Base-by-base conservation (phyloP, 2,113 vertebrate species). In the Struthio camelus region DNA sequence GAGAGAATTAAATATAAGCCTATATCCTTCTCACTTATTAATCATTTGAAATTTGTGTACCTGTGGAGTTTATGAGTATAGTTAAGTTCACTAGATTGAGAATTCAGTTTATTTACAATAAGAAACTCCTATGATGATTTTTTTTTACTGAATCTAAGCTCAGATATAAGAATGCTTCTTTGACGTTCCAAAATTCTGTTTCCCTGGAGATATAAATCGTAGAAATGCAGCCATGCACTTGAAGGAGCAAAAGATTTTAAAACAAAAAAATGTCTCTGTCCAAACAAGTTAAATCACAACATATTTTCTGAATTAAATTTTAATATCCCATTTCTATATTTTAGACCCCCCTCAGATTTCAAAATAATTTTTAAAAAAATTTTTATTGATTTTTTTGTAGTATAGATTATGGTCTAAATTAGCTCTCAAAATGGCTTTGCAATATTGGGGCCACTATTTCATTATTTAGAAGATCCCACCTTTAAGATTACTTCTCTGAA, bases 261-360 rank as follows among this genome's bases (percentile, higher is more conserved):
- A 65, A 10, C 17, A 46, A 2, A 44, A n/a, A 0, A 17, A 46
- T 30, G 1, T 38, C 5, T 73, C 19, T 23, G 6, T 38, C 4
- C 6, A 59, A 79, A 36, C 51, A 34, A 62, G 23, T 48, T 51
- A 82, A 92, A 81, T 51, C 15, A 75, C 2, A 76, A 53, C 66
- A 73, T 0, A 8, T 76, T 78, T 80, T 7, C 30, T 85, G 9
- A 94, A 89, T 25, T 73, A 28, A 90, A 32, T 32, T 42, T 20
- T 32, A 70, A 79, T 51, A 14, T 65, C 6, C n/a, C 8, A 25
- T 80, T 9, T 17, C 59, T 69, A 27, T 86, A 36, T 56, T 83
- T 72, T 27, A 44, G 30, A 44, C 65, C 40, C 30, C 12, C 5
- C 18, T 11, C 14, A 93, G 32, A 81, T 3, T 19, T 89, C 34